phyloP scores from a whole-genome alignment of 2,797 vertebrate species.

The Hirundo rustica region DNA sequence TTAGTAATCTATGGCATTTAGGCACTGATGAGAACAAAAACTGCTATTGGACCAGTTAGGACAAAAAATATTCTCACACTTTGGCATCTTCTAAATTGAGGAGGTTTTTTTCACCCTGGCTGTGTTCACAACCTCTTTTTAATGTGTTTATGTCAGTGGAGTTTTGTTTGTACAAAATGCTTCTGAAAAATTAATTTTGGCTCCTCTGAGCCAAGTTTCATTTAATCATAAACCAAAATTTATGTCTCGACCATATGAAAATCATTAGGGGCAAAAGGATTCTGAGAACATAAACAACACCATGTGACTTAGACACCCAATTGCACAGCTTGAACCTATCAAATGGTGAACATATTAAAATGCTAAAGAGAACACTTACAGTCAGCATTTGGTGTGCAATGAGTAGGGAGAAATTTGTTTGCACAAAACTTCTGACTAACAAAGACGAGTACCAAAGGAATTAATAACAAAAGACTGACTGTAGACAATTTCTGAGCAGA shows the following conservation, averaged over 20 bases:
- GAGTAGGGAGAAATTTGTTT: slow-evolving; percentile 59
- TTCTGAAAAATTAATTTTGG: slow-evolving; percentile 59
- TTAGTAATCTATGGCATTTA: neutral
- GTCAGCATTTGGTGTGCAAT: slow-evolving; percentile 56
- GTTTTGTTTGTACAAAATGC: slow-evolving; percentile 56
- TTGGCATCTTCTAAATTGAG: neutral
- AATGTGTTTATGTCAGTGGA: slow-evolving; percentile 40
- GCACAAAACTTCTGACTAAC: slow-evolving; percentile 48
- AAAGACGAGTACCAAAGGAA: neutral
- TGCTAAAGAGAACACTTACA: slow-evolving; percentile 47
- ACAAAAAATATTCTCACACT: neutral
- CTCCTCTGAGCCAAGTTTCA: slow-evolving; percentile 37
- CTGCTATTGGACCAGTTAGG: neutral
- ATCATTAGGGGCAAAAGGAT: slow-evolving; percentile 60
- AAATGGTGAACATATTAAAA: slow-evolving; percentile 54
- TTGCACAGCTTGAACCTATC: slow-evolving; percentile 64
- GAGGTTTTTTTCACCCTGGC: neutral
- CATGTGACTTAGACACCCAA: slow-evolving; percentile 64
- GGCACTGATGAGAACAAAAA: neutral
- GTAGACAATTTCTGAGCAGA: slow-evolving; percentile 22
- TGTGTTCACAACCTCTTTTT: neutral
- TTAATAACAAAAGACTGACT: slow-evolving; percentile 49
- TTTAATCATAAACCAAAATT: slow-evolving; percentile 59
- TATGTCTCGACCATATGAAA: slow-evolving; percentile 44
- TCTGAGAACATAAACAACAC: slow-evolving; percentile 55